A percentile compares a stretch with the other conserved stretches of the same genome.
These are phyloP conservation scores for Menura novaehollandiae DNA, from an alignment of 2,113 vertebrate genomes.

Conservation along the genomic window DNA sequence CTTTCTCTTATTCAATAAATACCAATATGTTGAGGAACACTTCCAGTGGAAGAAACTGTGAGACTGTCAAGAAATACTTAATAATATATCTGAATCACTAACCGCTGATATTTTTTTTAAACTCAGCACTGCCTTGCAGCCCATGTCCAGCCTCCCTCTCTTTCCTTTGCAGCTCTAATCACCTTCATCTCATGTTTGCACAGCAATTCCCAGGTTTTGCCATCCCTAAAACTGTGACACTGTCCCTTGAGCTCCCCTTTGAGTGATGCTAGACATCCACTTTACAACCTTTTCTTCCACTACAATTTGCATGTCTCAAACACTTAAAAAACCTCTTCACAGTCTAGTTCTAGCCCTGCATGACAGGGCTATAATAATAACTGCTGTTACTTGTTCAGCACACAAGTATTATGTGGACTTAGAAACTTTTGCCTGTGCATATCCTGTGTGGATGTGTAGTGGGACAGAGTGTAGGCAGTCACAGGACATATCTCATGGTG, in stretches of 20 bases:
- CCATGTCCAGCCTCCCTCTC: not conserved
- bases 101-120: not conserved
- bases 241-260: not conserved
- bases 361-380: not conserved
- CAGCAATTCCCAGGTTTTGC: not conserved
- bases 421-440: not conserved
- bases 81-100: not conserved
- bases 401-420: not conserved
- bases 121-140: not conserved
- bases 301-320: not conserved
- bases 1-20: not conserved
- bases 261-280: not conserved
- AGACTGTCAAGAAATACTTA: not conserved
- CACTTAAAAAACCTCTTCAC: not conserved
- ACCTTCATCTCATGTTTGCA: not conserved
- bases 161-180: not conserved
- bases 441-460: not conserved
- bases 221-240: not conserved
- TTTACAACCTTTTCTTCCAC: not conserved
- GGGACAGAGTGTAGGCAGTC: accelerated
- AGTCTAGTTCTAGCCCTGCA: not conserved
- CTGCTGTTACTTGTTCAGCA: not conserved
- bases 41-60: not conserved
- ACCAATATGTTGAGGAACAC: not conserved
- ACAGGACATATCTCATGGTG: not conserved